phyloP scores from a whole-genome alignment of 2,888 invertebrate genomes.

The Eretmocerus hayati region DNA sequence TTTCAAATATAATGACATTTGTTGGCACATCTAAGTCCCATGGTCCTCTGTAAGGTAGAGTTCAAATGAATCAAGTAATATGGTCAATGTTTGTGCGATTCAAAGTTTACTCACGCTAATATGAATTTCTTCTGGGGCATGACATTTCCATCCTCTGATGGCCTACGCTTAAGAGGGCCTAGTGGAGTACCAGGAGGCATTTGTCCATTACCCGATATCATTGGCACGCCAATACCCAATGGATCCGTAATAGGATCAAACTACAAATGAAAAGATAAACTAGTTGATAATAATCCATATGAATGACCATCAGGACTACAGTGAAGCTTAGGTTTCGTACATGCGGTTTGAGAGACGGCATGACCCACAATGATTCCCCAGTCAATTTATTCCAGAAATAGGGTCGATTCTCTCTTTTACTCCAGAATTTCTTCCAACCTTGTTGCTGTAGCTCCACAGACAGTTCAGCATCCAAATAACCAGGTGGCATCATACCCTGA shows the following conservation, averaged over 20 bases:
- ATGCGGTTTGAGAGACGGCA: slow-evolving; percentile 74
- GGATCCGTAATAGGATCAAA: slow-evolving; percentile 92
- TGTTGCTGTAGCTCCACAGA: slow-evolving; percentile 69
- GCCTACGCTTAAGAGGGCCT: slow-evolving; percentile 63
- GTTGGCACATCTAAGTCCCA: slow-evolving; percentile 94
- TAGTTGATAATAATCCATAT: too few relatives aligned
- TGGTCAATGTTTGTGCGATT: neutral
- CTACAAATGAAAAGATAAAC: slow-evolving; percentile 36
- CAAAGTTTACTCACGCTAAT: slow-evolving; percentile 54
- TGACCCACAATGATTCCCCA: slow-evolving; percentile 95
- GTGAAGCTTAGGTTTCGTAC: too few relatives aligned
- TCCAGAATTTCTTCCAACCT: slow-evolving; percentile 97
- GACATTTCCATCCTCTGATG: slow-evolving; percentile 66
- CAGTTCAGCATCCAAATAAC: slow-evolving; percentile 43
- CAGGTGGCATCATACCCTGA: neutral
- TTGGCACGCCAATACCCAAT: slow-evolving; percentile 61
- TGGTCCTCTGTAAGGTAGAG: slow-evolving; percentile 56
- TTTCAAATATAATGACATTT: slow-evolving; percentile 83
- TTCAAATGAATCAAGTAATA: neutral
- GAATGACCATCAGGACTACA: too few relatives aligned
- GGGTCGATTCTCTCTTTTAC: slow-evolving; percentile 86
- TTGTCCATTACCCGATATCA: slow-evolving; percentile 43
- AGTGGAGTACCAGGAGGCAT: slow-evolving; percentile 42
- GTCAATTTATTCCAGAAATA: slow-evolving; percentile 96
- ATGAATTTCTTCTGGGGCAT: slow-evolving; percentile 82